Evolutionary conservation across 2,113 vertebrate species (phyloP).

Genomic region (Anarhynchus alexandrinus): DNA sequence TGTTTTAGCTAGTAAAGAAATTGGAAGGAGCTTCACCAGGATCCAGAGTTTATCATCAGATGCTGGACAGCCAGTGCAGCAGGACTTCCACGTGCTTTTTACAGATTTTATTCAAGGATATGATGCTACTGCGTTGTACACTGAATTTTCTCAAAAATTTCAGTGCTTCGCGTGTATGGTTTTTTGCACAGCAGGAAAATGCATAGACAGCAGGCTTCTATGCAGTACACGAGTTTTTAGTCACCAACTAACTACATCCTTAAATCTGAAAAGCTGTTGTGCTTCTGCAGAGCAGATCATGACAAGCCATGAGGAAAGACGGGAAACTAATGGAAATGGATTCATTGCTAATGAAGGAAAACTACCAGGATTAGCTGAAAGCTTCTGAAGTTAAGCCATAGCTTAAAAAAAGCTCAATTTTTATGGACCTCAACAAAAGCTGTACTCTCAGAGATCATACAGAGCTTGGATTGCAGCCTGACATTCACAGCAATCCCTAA

Average conservation of each 20-base stretch:
- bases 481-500: background rate
- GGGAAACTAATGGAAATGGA: background rate
- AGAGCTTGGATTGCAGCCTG: background rate
- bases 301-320: background rate
- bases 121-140: background rate
- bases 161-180: rapidly evolving
- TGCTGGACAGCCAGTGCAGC: background rate
- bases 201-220: background rate
- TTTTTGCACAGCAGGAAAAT: background rate
- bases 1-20: background rate
- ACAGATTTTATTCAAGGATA: background rate
- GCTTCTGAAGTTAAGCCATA: background rate
- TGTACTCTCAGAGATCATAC: background rate
- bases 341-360: background rate
- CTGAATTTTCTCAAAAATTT: background rate
- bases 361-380: background rate
- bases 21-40: background rate
- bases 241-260: background rate
- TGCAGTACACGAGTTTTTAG: background rate
- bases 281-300: background rate
- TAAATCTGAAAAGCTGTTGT: background rate
- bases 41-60: background rate
- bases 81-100: background rate
- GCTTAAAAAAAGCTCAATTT: background rate
- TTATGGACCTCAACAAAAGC: background rate